A percentile compares a stretch with the other conserved stretches of the same genome.
Evolutionary conservation across 2,888 invertebrate species (phyloP).

Genomic region (Tillus elongatus): DNA sequence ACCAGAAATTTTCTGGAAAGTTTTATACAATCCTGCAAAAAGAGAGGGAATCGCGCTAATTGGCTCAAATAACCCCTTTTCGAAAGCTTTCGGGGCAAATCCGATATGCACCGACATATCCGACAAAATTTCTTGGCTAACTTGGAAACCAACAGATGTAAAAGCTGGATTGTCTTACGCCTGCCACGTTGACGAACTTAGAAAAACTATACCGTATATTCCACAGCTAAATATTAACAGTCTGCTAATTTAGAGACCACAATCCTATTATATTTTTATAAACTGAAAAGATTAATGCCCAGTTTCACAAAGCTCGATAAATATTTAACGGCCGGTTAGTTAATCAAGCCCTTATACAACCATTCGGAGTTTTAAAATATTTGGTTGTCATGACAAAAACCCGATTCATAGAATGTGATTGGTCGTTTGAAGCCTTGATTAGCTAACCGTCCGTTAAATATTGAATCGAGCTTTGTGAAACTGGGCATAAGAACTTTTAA

Average conservation of each 20-base stretch:
- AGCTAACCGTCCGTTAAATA: too few relatives aligned
- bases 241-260: neutral
- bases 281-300: too few relatives aligned
- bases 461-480: too few relatives aligned
- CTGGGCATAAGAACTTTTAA: too few relatives aligned
- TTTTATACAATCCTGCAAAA: slow-evolving; percentile 46
- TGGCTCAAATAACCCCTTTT: slow-evolving; percentile 53
- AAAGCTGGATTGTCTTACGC: slow-evolving; percentile 53
- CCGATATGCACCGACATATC: slow-evolving; percentile 43
- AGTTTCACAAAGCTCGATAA: too few relatives aligned
- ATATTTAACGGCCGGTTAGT: too few relatives aligned
- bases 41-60: slow-evolving; percentile 50
- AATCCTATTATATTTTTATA: too few relatives aligned
- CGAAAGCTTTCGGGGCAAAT: slow-evolving; percentile 21
- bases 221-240: slow-evolving; percentile 45
- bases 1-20: slow-evolving; percentile 51
- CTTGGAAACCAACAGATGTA: slow-evolving; percentile 45
- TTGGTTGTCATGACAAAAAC: too few relatives aligned
- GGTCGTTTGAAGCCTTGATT: too few relatives aligned
- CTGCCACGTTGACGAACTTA: slow-evolving; percentile 50
- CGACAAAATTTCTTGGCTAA: slow-evolving; percentile 50
- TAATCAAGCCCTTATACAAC: too few relatives aligned
- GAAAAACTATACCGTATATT: slow-evolving; percentile 44
- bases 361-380: too few relatives aligned
- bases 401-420: too few relatives aligned